These are phyloP conservation scores for Amblyteles armatorius DNA, from an alignment of 2,888 invertebrate species.

Conservation along the genomic window DNA sequence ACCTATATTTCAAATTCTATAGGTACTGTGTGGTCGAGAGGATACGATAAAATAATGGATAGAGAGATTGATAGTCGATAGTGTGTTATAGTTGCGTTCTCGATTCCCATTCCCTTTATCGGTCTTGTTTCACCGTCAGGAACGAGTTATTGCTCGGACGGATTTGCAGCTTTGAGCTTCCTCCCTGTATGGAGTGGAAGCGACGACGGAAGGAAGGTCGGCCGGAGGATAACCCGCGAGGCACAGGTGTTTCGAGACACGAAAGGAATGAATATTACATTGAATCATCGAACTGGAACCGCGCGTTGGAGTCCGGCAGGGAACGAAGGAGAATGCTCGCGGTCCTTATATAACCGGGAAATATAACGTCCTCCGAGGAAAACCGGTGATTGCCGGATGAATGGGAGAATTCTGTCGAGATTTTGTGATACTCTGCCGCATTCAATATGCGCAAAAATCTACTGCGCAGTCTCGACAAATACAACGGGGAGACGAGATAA, in stretches of 20 bases:
- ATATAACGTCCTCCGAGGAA: not conserved
- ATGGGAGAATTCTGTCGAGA: not conserved
- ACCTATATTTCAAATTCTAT: slow-evolving; percentile 9
- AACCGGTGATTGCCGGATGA: not conserved
- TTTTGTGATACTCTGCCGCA: not conserved
- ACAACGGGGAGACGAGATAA: not conserved
- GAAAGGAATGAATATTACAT: slow-evolving; percentile 54
- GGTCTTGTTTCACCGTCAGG: not conserved
- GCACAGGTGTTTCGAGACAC: slow-evolving; percentile 37
- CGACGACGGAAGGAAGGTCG: not conserved
- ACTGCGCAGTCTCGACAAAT: not conserved
- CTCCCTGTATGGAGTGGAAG: not conserved
- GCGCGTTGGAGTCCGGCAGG: not conserved
- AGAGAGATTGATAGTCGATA: not conserved
- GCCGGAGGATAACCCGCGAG: slow-evolving; percentile 15
- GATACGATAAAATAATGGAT: slow-evolving; percentile 26
- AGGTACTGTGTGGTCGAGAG: not conserved
- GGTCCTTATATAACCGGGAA: not conserved
- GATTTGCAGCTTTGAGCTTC: not conserved
- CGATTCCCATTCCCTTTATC: slow-evolving; percentile 15
- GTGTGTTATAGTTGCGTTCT: slow-evolving; percentile 21
- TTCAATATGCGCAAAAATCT: slow-evolving; percentile 1
- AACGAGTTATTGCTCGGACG: slow-evolving; percentile 20
- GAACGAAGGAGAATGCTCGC: not conserved
- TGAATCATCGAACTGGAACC: slow-evolving; percentile 10